Conservation (phyloP, 2,888 invertebrate species). For the Asteroscopus sphinx region DNA sequence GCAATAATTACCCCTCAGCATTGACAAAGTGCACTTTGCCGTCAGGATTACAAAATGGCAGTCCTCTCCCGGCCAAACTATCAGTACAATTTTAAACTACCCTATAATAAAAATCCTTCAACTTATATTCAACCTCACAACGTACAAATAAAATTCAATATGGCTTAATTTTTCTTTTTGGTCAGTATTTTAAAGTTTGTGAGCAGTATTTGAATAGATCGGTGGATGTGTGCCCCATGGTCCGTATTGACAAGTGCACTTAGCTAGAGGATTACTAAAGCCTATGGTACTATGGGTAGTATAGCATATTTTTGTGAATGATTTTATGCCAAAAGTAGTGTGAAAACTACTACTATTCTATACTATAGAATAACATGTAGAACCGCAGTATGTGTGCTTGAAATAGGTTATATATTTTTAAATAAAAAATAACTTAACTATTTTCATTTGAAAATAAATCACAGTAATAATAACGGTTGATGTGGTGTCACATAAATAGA, state of each 20-base stretch:
- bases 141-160: conserved; percentile 25
- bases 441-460: no score
- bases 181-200: conserved; percentile 38
- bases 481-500: no score
- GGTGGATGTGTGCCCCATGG: conserved; percentile 63
- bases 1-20: conserved; percentile 69
- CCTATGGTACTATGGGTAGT: conserved; percentile 57
- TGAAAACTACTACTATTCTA: no score
- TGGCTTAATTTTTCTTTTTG: not conserved
- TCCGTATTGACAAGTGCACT: conserved; percentile 85
- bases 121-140: conserved; percentile 42
- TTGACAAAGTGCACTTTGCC: conserved; percentile 82
- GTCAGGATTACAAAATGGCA: conserved; percentile 83
- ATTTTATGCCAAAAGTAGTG: conserved; percentile 60
- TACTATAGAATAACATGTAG: no score
- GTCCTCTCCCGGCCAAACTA: conserved; percentile 72
- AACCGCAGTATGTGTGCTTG: no score
- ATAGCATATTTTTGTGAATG: conserved; percentile 61
- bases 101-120: conserved; percentile 1
- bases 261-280: conserved; percentile 78
- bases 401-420: no score
- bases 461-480: no score
- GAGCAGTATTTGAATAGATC: conserved; percentile 76
- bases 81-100: conserved; percentile 57
- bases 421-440: no score